A percentile compares a stretch with the other conserved stretches of the same genome.
Conservation (phyloP, 2,113 vertebrate species). For the Echinops telfairi region DNA sequence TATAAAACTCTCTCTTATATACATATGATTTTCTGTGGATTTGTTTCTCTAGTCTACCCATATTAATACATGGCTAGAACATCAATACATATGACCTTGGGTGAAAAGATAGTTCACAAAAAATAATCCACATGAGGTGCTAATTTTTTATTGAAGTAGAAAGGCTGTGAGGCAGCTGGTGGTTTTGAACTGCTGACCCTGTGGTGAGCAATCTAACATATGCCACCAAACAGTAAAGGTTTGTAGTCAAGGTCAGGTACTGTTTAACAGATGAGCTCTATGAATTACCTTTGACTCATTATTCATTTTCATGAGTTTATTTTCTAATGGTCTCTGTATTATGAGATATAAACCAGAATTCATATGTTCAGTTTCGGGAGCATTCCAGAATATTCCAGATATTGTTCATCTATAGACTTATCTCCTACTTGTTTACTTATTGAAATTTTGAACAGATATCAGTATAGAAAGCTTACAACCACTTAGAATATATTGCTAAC, state of each 20-base stretch:
- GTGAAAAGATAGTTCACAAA: too few species aligned
- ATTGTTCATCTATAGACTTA: background rate
- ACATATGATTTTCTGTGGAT: background rate
- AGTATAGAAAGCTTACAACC: background rate
- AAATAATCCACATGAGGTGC: too few species aligned
- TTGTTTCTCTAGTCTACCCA: background rate
- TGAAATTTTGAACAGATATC: slow-evolving; percentile 35
- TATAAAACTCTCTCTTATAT: too few species aligned
- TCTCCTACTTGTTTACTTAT: background rate
- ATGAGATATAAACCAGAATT: background rate
- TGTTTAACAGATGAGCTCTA: background rate
- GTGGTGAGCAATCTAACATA: too few species aligned
- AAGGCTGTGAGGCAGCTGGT: too few species aligned
- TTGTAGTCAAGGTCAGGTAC: background rate
- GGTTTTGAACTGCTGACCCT: too few species aligned
- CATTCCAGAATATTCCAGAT: slow-evolving; percentile 18
- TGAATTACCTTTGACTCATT: background rate
- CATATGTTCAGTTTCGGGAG: background rate
- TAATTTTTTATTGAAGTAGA: too few species aligned
- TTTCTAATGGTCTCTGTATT: background rate
- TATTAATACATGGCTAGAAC: too few species aligned
- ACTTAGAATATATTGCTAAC: background rate
- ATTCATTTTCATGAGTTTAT: background rate
- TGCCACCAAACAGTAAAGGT: too few species aligned
- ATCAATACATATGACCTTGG: too few species aligned